Evolutionary conservation across 2,888 invertebrate genomes (phyloP).

Genomic region (Campoplex nolae): DNA sequence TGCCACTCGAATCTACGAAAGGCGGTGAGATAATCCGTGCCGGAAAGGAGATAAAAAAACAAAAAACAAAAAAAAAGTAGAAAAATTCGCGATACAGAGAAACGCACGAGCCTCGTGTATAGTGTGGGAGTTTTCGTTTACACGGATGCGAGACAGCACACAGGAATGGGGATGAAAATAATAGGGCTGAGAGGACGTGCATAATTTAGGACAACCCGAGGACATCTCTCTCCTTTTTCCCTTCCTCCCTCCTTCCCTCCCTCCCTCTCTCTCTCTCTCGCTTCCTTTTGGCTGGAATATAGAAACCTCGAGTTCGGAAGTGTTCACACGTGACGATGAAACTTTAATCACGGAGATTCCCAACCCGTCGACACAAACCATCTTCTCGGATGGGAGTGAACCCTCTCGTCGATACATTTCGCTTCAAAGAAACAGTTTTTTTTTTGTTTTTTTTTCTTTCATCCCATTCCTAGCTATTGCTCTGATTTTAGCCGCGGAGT

Average conservation of each 20-base stretch:
- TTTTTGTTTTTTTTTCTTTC: background rate
- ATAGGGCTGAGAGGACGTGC: conserved; percentile 31
- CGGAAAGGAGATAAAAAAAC: conserved; percentile 5
- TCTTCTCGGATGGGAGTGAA: background rate
- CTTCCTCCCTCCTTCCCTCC: no score
- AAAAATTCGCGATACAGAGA: background rate
- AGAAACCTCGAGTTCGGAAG: conserved; percentile 20
- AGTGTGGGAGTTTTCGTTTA: conserved; percentile 26
- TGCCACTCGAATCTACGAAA: conserved; percentile 2
- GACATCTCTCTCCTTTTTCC: background rate
- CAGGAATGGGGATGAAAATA: conserved; percentile 27
- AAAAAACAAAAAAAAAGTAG: conserved; percentile 1
- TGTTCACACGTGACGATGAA: conserved; percentile 50
- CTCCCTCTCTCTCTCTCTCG: background rate
- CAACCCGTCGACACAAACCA: conserved; percentile 18
- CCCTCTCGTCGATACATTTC: conserved; percentile 1
- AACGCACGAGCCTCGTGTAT: conserved; percentile 10
- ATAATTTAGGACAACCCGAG: conserved; percentile 49
- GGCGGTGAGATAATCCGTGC: conserved; percentile 34
- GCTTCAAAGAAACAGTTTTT: conserved; percentile 2
- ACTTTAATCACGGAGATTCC: conserved; percentile 48
- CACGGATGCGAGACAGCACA: background rate
- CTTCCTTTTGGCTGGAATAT: background rate
- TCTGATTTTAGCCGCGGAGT: background rate
- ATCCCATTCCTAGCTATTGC: background rate